Evolutionary conservation across 2,888 invertebrate genomes (phyloP).

Genomic region (Carterocephalus palaemon): DNA sequence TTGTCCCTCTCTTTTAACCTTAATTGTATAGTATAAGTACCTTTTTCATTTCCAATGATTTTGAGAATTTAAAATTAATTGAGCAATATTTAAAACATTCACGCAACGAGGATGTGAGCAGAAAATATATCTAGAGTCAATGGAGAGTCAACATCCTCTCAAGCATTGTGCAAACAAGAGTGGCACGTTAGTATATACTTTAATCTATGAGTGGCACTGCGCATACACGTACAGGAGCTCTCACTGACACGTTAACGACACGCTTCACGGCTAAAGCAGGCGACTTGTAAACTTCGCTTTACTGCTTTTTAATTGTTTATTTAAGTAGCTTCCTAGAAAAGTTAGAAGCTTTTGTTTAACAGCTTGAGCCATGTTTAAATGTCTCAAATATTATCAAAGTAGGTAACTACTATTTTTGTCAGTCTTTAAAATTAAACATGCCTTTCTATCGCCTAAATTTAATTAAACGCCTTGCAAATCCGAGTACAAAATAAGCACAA

Average conservation of each 20-base stretch:
- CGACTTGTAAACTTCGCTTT: constrained; percentile 28
- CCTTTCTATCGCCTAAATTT: no score
- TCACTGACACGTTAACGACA: constrained; percentile 37
- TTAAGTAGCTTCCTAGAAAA: not conserved
- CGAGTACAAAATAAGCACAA: no score
- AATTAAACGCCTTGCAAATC: no score
- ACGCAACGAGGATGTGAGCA: not conserved
- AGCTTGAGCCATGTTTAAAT: no score
- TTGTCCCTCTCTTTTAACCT: constrained; percentile 42
- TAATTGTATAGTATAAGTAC: constrained; percentile 39
- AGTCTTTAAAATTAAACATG: no score
- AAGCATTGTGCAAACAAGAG: constrained; percentile 42
- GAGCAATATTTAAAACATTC: constrained; percentile 1
- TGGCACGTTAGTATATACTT: no score
- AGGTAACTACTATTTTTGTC: no score
- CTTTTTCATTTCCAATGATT: not conserved
- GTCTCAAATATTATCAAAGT: no score
- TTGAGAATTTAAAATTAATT: no score
- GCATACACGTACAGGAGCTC: constrained; percentile 32
- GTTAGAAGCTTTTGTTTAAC: no score
- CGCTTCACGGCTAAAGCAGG: constrained; percentile 33
- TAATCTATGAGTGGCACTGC: no score
- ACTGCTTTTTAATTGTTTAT: constrained; percentile 18
- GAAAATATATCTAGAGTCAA: constrained; percentile 16
- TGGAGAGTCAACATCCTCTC: constrained; percentile 42